Percentiles rank a stretch among this genome's conserved stretches.
These are phyloP conservation scores for Episyrphus balteatus DNA, from an alignment of 1,140 invertebrate species.

Conservation along the genomic window DNA sequence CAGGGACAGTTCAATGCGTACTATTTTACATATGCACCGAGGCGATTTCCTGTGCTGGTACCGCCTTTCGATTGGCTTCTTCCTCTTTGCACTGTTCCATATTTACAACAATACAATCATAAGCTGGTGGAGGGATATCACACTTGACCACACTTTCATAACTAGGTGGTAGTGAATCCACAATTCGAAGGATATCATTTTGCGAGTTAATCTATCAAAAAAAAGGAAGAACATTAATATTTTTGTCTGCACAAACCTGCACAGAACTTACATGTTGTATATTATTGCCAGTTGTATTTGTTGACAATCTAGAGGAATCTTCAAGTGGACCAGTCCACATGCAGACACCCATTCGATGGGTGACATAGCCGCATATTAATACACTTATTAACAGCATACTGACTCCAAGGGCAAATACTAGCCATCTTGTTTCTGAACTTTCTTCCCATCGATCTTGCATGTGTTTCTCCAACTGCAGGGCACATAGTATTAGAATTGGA, in stretches of 20 bases:
- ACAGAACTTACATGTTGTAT: constrained; percentile 21
- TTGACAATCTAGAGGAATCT: constrained; percentile 12
- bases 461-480: constrained; percentile 33
- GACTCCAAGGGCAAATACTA: constrained; percentile 31
- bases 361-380: constrained; percentile 34
- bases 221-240: neutral
- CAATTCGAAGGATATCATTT: constrained; percentile 32
- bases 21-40: constrained; percentile 18
- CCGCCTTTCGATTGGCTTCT: constrained; percentile 4
- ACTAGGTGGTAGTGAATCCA: constrained; percentile 32
- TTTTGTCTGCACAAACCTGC: neutral
- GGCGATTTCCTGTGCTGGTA: constrained; percentile 1
- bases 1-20: no score
- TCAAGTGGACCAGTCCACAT: constrained; percentile 34
- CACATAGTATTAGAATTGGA: constrained; percentile 28
- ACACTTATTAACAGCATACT: constrained; percentile 31
- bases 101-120: constrained; percentile 30
- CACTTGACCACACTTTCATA: constrained; percentile 32
- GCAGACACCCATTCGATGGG: constrained; percentile 34
- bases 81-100: constrained; percentile 24
- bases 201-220: constrained; percentile 29
- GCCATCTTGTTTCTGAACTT: constrained; percentile 22
- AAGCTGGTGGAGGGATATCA: constrained; percentile 29
- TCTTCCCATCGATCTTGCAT: constrained; percentile 21
- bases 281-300: constrained; percentile 17